Evolutionary conservation across 2,113 vertebrate genomes (phyloP).

Genomic region (Ibidorhyncha struthersii): DNA sequence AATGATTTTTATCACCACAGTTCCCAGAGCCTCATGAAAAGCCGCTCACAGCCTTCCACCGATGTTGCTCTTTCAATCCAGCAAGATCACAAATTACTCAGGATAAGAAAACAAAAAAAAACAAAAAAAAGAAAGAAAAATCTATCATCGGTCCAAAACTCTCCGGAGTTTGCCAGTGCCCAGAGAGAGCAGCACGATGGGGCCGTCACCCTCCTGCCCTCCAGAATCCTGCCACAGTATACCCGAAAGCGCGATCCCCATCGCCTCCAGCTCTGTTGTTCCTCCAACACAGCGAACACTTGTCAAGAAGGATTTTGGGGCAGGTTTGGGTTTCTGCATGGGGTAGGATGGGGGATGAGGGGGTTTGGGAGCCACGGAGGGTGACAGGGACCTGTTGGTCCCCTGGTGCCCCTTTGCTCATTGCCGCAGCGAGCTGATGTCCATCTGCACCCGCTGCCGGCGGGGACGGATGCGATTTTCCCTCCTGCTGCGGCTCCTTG

Average conservation of each 20-base stretch:
- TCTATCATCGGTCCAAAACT: not conserved
- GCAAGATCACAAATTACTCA: not conserved
- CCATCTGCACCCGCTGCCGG: fast-evolving
- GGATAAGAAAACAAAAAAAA: not conserved
- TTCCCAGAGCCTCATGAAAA: not conserved
- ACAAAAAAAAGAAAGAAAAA: not conserved
- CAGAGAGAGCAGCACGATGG: fast-evolving
- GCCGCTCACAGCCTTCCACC: fast-evolving
- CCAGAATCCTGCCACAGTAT: fast-evolving
- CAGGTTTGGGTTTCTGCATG: not conserved
- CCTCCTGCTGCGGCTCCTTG: not conserved
- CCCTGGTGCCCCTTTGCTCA: fast-evolving
- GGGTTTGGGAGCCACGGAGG: not conserved
- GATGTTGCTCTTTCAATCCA: not conserved
- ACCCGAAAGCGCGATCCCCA: fast-evolving
- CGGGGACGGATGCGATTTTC: fast-evolving
- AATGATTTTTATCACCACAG: not conserved
- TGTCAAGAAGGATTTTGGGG: fast-evolving
- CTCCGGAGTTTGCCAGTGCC: not conserved
- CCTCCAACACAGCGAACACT: fast-evolving
- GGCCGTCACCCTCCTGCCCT: not conserved
- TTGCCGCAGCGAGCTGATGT: fast-evolving
- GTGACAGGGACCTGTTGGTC: fast-evolving
- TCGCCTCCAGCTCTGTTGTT: not conserved
- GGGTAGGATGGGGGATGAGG: too few relatives aligned